Evolutionary conservation across 2,797 vertebrate species (phyloP).

Genomic region (Poeciliopsis paucimaculata): DNA sequence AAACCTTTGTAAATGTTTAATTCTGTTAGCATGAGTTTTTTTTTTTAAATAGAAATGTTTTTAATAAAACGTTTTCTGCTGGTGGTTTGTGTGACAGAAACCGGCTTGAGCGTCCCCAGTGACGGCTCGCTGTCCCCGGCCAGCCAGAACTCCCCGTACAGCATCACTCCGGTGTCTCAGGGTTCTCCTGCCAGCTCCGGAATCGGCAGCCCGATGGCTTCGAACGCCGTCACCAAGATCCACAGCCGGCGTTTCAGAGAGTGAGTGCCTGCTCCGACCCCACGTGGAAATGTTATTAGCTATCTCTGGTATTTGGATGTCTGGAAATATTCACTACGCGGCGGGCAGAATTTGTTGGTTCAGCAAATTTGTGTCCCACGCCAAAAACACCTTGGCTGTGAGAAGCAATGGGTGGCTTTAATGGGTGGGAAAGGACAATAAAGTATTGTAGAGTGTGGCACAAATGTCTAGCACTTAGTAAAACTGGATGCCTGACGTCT

Average conservation of each 20-base stretch:
- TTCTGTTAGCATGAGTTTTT: neutral
- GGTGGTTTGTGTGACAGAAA: constrained; percentile 79
- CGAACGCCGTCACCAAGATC: constrained; percentile 96
- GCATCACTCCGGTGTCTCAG: constrained; percentile 98
- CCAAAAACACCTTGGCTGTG: constrained; percentile 38
- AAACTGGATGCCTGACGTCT: constrained; percentile 69
- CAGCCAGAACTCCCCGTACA: constrained; percentile 98
- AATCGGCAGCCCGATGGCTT: constrained; percentile 97
- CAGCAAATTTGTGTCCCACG: constrained; percentile 64
- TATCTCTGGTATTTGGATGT: constrained; percentile 39
- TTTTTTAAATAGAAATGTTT: neutral
- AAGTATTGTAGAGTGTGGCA: constrained; percentile 70
- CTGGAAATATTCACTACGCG: constrained; percentile 33
- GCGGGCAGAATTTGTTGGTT: constrained; percentile 22
- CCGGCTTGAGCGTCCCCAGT: constrained; percentile 93
- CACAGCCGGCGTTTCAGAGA: constrained; percentile 98
- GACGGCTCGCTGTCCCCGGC: constrained; percentile 95
- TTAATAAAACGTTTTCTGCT: constrained; percentile 1
- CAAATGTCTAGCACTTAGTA: constrained; percentile 65
- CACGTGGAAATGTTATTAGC: constrained; percentile 15
- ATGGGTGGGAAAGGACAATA: constrained; percentile 67
- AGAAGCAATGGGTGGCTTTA: constrained; percentile 54
- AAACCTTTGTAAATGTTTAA: no score
- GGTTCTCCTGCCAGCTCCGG: constrained; percentile 96
- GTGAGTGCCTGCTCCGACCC: constrained; percentile 80